Base-by-base conservation (phyloP, 92 coral and sea anemone species). In the Actinernus sp. region DNA sequence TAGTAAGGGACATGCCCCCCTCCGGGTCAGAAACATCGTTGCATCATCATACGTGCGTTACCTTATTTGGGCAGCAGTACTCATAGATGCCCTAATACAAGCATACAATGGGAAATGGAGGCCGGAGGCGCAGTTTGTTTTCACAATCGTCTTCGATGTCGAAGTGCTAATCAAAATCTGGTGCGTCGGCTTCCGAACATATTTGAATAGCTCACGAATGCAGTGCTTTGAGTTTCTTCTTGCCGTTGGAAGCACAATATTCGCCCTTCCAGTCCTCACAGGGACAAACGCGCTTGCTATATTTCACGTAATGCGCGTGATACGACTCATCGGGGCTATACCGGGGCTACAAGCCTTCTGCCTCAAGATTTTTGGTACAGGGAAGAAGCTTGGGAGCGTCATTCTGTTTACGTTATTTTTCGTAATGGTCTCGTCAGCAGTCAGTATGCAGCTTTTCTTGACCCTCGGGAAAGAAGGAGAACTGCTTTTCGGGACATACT, bases 321-420 rank as follows among this genome's bases (percentile, higher is more conserved):
- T 92, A 3, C 95, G 99, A 2, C 68, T 95, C 19, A 81, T 95
- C 23, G 90, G 86, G 9, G 99, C 97, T 0, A 58, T 95, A 22
- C 99, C 99, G 4, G 79, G 89, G 7, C 83, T 95, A 12, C 88
- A 91, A 55, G 99, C 84, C 38, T 95, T 95, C 68, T 86, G 93
- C 19, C 88, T 92, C 62, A 95, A 92, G 61, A 90, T 89, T 36
- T 91, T 95, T 49, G 99, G 99, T 5, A 91, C 99, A 27, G 99
- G 99, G 16, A 95, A 92, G 38, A 95, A 95, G 17, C 93, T 95
- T 0, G 95, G 95, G 13, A 86, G 90, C 4, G 87, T 93, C 1
- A 79, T 95, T 16, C 57, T 91, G 21, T 87, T 95, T 17, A 95
- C 99, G 0, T 26, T 95, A 45, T 80, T 95, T 37, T 79, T 95